phyloP scores from a whole-genome alignment of 2,888 invertebrate species.

The Papilio protenor region DNA sequence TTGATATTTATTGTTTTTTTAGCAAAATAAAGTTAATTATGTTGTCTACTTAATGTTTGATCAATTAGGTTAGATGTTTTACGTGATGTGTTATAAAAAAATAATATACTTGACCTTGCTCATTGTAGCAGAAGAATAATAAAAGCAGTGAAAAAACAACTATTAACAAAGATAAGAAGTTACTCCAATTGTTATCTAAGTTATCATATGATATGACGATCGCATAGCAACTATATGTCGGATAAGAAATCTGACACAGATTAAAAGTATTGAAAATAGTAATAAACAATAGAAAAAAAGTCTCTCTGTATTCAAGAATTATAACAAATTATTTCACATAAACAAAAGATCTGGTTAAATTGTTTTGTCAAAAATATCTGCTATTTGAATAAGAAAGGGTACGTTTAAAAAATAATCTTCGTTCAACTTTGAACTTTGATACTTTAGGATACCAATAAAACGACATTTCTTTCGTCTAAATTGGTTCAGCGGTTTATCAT shows the following conservation, averaged over 20 bases:
- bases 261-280: background rate
- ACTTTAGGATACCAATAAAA: no score
- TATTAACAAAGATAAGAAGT: background rate
- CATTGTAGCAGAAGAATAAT: background rate
- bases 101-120: background rate
- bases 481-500: no score
- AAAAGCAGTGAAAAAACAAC: background rate
- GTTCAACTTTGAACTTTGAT: no score
- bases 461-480: no score
- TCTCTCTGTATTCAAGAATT: background rate
- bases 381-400: no score
- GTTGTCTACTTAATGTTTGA: no score
- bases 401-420: no score
- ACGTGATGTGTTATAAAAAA: background rate
- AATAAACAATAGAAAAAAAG: background rate
- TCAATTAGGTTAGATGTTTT: background rate
- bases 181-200: background rate
- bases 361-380: no score
- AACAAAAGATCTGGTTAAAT: no score
- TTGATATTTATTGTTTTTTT: no score
- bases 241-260: background rate
- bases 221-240: constrained; percentile 3
- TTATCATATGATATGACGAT: constrained; percentile 1
- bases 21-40: no score
- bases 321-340: no score